phyloP scores from a whole-genome alignment of 2,113 vertebrate genomes.

The Holacanthus passer region DNA sequence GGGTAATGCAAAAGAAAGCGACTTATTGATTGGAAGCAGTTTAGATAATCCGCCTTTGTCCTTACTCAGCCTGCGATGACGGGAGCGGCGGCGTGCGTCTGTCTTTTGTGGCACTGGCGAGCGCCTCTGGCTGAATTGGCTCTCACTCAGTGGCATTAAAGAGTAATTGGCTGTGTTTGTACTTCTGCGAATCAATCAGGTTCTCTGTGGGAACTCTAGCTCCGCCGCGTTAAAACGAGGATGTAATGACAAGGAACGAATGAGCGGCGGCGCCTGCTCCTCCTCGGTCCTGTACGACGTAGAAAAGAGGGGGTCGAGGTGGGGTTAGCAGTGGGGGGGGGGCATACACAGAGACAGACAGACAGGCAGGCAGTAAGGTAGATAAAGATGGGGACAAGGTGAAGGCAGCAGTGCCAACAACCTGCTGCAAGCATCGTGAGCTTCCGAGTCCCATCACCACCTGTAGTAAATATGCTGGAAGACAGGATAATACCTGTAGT shows the following conservation, averaged over 20 bases:
- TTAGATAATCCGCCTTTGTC: conserved; percentile 63
- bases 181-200: conserved; percentile 65
- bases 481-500: neutral
- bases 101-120: conserved; percentile 17
- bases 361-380: neutral
- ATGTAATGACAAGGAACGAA: conserved; percentile 54
- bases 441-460: neutral
- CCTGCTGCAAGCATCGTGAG: neutral
- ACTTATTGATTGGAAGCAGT: conserved; percentile 60
- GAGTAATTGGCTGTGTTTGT: conserved; percentile 76
- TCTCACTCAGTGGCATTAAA: conserved; percentile 69
- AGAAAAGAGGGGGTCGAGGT: neutral
- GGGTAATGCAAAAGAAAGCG: conserved; percentile 31
- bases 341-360: neutral
- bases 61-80: conserved; percentile 42
- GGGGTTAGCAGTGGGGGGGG: neutral
- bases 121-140: conserved; percentile 57
- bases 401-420: neutral
- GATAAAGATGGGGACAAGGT: conserved; percentile 5
- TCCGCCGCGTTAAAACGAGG: conserved; percentile 50
- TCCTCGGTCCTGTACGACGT: conserved; percentile 9
- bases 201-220: conserved; percentile 53
- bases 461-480: neutral
- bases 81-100: conserved; percentile 6
- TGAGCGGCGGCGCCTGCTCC: conserved; percentile 32